Evolutionary conservation across 2,797 vertebrate species (phyloP).

Genomic region (Anguilla anguilla): DNA sequence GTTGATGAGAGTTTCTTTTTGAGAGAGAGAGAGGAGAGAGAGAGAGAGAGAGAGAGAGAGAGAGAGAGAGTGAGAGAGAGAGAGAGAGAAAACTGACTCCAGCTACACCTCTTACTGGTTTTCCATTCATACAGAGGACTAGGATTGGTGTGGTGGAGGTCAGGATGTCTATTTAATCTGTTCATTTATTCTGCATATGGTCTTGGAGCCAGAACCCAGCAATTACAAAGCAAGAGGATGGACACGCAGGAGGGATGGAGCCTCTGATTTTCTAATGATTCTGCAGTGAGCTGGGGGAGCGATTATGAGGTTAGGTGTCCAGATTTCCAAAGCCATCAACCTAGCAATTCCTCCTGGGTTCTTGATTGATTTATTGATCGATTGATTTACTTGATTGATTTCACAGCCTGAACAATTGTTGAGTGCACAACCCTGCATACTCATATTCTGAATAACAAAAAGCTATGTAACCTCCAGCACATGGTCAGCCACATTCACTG

Average conservation of each 20-base stretch:
- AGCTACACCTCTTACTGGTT: conserved; percentile 46
- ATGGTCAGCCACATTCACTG: not conserved
- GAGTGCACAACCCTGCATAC: not conserved
- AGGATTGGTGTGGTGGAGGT: conserved; percentile 35
- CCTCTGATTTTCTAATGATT: conserved; percentile 27
- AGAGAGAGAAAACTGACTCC: not conserved
- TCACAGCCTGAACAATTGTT: not conserved
- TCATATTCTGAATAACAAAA: not conserved
- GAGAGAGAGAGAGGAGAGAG: not conserved
- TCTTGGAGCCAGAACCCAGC: conserved; percentile 47
- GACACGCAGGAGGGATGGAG: conserved; percentile 28
- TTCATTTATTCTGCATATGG: conserved; percentile 47
- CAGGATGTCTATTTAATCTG: conserved; percentile 44
- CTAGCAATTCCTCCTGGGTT: not conserved
- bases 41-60: not conserved
- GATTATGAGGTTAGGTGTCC: conserved; percentile 11
- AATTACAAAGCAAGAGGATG: conserved; percentile 43
- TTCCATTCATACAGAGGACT: conserved; percentile 41
- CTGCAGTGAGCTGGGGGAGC: conserved; percentile 11
- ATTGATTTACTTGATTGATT: not conserved
- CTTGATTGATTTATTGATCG: not conserved
- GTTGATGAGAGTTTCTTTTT: not conserved
- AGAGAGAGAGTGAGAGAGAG: not conserved
- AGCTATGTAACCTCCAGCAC: not conserved
- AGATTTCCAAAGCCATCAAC: conserved; percentile 6